A percentile compares a stretch with the other conserved stretches of the same genome.
Conservation (phyloP, 2,113 vertebrate species). For the Anarhynchus alexandrinus region DNA sequence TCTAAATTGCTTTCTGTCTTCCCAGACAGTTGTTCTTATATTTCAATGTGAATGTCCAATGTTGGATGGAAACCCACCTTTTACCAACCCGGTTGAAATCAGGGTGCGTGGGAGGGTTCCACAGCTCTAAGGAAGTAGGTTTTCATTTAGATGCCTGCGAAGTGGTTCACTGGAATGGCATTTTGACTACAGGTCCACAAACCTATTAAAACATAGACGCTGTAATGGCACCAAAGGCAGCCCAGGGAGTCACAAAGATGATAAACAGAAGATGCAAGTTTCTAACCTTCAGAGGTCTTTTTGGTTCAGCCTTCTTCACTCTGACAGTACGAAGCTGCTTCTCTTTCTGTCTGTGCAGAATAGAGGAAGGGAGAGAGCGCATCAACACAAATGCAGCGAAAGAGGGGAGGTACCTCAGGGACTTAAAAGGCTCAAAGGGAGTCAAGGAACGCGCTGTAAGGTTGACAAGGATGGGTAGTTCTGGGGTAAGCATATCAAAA, state of each 20-base stretch:
- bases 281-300: background rate
- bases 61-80: background rate
- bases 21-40: background rate
- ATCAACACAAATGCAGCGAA: background rate
- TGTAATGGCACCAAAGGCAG: background rate
- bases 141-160: background rate
- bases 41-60: background rate
- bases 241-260: background rate
- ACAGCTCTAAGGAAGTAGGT: background rate
- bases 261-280: background rate
- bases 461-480: background rate
- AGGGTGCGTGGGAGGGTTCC: background rate
- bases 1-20: background rate
- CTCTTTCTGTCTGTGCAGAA: background rate
- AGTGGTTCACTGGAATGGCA: background rate
- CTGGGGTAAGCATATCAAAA: background rate
- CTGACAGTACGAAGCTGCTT: background rate
- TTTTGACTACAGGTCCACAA: background rate
- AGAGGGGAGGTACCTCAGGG: rapidly evolving
- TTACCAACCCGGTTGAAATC: background rate
- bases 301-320: background rate
- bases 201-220: background rate
- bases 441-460: background rate
- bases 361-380: background rate
- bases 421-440: background rate